Percentiles rank a stretch among this genome's conserved stretches.
Conservation (phyloP, 2,113 vertebrate species). For the Phylloscopus trochiloides region DNA sequence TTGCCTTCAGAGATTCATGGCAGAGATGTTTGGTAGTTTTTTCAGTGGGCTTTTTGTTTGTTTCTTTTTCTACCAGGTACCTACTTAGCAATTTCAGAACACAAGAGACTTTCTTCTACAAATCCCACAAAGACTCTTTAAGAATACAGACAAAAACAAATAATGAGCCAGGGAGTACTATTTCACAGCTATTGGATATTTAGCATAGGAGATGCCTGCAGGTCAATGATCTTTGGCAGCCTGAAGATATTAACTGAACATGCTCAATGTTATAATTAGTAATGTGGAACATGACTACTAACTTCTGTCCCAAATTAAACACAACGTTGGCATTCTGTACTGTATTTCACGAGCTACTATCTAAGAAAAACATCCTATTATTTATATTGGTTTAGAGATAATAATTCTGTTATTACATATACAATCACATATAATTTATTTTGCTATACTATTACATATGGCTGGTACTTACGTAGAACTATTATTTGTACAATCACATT, state of each 20-base stretch:
- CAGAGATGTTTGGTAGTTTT: background rate
- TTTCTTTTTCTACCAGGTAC: background rate
- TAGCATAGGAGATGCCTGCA: background rate
- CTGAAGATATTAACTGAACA: background rate
- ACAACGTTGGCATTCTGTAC: background rate
- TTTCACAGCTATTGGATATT: background rate
- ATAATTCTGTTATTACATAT: background rate
- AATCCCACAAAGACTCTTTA: background rate
- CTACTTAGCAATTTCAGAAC: background rate
- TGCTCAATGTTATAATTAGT: background rate
- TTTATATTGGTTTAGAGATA: background rate
- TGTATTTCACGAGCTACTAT: background rate
- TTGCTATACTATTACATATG: background rate
- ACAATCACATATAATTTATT: background rate
- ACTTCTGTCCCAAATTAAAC: background rate
- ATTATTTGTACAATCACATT: background rate
- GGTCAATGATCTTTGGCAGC: background rate
- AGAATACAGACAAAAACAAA: background rate
- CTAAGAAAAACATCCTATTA: background rate
- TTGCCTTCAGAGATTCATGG: background rate
- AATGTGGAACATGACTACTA: background rate
- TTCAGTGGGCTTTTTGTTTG: fast-evolving
- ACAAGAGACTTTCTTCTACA: background rate
- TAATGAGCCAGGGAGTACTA: background rate
- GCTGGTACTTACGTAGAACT: background rate